A percentile compares a stretch with the other conserved stretches of the same genome.
phyloP scores from a whole-genome alignment of 2,888 invertebrate genomes.

The Epinotia nisella region DNA sequence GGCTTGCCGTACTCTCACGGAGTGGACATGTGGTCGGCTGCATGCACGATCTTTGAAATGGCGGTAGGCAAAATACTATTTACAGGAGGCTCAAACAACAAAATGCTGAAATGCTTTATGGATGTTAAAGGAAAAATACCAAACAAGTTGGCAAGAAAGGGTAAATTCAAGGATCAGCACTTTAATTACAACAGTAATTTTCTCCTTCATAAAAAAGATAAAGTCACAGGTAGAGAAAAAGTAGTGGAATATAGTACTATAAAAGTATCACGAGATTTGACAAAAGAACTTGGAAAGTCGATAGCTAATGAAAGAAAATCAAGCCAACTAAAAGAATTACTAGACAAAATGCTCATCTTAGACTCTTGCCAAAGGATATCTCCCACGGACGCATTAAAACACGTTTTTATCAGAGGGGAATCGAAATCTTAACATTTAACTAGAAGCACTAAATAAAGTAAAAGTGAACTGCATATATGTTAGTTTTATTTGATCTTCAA shows the following conservation, averaged over 20 bases:
- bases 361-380: slow-evolving; percentile 95
- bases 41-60: slow-evolving; percentile 98
- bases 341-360: slow-evolving; percentile 95
- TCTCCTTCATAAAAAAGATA: slow-evolving; percentile 98
- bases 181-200: slow-evolving; percentile 98
- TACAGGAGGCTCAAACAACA: slow-evolving; percentile 98
- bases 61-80: slow-evolving; percentile 99
- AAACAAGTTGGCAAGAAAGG: slow-evolving; percentile 96
- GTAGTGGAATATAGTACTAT: slow-evolving; percentile 95
- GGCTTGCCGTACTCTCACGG: slow-evolving; percentile 98
- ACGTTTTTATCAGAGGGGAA: slow-evolving; percentile 91
- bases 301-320: slow-evolving; percentile 95
- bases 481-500: slow-evolving; percentile 39
- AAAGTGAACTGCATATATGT: slow-evolving; percentile 24
- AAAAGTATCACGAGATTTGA: slow-evolving; percentile 92
- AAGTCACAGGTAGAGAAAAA: slow-evolving; percentile 98
- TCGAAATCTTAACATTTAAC: slow-evolving; percentile 56
- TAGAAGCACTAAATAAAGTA: slow-evolving; percentile 47
- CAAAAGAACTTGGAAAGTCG: slow-evolving; percentile 93
- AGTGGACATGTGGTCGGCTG: slow-evolving; percentile 99
- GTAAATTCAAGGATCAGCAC: slow-evolving; percentile 98
- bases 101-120: slow-evolving; percentile 99
- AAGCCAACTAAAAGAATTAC: slow-evolving; percentile 94
- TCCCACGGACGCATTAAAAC: slow-evolving; percentile 94
- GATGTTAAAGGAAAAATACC: slow-evolving; percentile 99